Evolutionary conservation across 2,888 invertebrate species (phyloP).

Genomic region (Archips xylosteana): DNA sequence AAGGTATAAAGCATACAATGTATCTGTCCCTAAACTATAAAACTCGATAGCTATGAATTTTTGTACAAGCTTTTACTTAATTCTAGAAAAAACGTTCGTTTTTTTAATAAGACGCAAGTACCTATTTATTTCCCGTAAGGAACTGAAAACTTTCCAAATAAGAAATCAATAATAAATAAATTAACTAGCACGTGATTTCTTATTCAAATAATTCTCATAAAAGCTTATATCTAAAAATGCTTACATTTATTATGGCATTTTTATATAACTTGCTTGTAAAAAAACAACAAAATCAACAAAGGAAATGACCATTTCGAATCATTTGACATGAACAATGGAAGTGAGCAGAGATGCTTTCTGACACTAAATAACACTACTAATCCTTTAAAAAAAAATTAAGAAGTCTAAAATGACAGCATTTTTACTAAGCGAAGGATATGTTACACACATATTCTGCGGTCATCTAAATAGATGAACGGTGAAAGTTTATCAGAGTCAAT

Average conservation of each 20-base stretch:
- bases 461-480: no score
- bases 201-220: conserved; percentile 80
- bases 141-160: conserved; percentile 80
- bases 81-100: conserved; percentile 8
- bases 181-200: conserved; percentile 69
- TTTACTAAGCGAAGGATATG: no score
- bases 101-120: conserved; percentile 25
- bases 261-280: conserved; percentile 55
- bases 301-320: conserved; percentile 34
- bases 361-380: neutral
- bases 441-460: no score
- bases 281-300: conserved; percentile 52
- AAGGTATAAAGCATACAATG: conserved; percentile 33
- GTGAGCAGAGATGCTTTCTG: neutral
- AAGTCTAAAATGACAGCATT: no score
- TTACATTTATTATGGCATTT: conserved; percentile 83
- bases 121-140: conserved; percentile 20
- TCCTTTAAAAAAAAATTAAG: no score
- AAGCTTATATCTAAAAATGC: conserved; percentile 68
- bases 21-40: conserved; percentile 14
- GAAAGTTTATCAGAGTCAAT: no score
- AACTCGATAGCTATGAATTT: neutral
- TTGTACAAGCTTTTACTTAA: conserved; percentile 15
- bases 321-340: conserved; percentile 14
- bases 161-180: conserved; percentile 69